These are phyloP conservation scores for Apis cerana DNA, from an alignment of 1,140 invertebrate species.

Conservation along the genomic window DNA sequence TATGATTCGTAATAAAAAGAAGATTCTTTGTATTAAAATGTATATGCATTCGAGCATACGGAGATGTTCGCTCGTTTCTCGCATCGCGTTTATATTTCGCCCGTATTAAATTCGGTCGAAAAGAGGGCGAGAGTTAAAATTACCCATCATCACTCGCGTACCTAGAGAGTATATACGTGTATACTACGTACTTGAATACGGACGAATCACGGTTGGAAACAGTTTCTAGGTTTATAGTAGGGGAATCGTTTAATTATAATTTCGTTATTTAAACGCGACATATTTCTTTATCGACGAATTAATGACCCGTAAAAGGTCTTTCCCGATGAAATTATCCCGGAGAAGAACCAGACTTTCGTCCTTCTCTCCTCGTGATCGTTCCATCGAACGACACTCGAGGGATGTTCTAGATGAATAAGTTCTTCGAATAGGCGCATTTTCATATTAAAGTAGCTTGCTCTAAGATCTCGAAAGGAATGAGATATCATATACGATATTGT, in stretches of 20 bases:
- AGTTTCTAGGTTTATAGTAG: neutral
- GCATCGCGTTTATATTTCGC: constrained; percentile 1
- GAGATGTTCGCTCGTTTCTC: too few species aligned
- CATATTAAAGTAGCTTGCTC: too few species aligned
- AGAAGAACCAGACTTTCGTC: too few species aligned
- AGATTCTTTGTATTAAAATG: neutral
- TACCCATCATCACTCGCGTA: constrained; percentile 12
- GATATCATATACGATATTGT: too few species aligned
- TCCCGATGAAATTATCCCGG: too few species aligned
- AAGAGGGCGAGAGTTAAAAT: constrained; percentile 27
- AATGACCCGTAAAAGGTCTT: neutral
- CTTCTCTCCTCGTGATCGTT: neutral
- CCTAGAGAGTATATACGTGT: neutral
- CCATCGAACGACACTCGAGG: neutral
- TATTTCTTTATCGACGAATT: neutral
- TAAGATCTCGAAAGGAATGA: too few species aligned
- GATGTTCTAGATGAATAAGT: neutral
- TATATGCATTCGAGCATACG: too few species aligned
- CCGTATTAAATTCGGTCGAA: constrained; percentile 15
- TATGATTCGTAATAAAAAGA: neutral
- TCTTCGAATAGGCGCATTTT: too few species aligned
- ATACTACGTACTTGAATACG: neutral
- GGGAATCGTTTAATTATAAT: neutral
- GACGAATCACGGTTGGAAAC: neutral
- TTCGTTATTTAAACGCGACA: neutral